These are phyloP conservation scores for Heteromormyrus szaboi DNA, from an alignment of 2,797 vertebrate genomes.

Conservation along the genomic window DNA sequence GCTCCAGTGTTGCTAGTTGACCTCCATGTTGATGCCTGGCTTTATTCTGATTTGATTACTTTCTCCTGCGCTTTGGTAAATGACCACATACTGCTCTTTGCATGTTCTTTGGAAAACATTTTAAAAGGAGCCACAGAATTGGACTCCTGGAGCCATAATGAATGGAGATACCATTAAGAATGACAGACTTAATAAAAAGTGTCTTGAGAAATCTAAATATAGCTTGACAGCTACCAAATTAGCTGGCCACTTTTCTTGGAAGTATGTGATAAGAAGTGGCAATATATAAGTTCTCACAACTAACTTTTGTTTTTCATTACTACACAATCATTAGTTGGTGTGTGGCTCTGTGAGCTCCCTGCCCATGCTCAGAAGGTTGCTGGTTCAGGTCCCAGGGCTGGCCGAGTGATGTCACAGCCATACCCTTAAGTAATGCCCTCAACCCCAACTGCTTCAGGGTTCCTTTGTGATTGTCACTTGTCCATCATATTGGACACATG, in stretches of 20 bases:
- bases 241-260: background rate
- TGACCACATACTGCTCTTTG: background rate
- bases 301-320: background rate
- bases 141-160: background rate
- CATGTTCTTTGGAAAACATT: background rate
- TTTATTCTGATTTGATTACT: background rate
- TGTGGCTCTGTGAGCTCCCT: background rate
- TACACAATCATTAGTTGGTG: background rate
- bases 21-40: background rate
- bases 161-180: background rate
- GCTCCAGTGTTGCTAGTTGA: background rate
- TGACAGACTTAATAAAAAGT: background rate
- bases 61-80: background rate
- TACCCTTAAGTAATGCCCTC: background rate
- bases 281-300: background rate
- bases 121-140: background rate
- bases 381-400: background rate
- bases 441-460: background rate
- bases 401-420: background rate
- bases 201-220: background rate
- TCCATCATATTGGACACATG: background rate
- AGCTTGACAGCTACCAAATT: background rate
- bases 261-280: background rate
- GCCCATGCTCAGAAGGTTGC: background rate
- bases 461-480: background rate